Conservation (phyloP, 2,113 vertebrate species). For the Pelodiscus sinensis region DNA sequence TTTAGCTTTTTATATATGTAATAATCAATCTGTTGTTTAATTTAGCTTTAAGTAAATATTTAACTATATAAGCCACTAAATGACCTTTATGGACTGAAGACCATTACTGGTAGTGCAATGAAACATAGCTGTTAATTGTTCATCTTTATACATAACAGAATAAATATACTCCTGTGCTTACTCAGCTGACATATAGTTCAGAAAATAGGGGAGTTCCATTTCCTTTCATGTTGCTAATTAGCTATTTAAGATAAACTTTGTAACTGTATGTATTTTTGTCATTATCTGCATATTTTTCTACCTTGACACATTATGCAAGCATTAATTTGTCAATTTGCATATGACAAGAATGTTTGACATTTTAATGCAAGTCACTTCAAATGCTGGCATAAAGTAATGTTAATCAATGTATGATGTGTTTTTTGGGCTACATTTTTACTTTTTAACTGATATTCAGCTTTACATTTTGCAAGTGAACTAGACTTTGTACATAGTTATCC, state of each 20-base stretch:
- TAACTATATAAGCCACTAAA: neutral
- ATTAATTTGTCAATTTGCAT: slow-evolving; percentile 62
- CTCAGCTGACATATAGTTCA: slow-evolving; percentile 24
- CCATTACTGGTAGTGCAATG: neutral
- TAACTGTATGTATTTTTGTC: no score
- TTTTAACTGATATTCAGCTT: slow-evolving; percentile 22
- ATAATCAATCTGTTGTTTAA: neutral
- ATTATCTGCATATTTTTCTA: slow-evolving; percentile 71
- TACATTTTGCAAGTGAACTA: neutral
- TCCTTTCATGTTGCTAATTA: slow-evolving; percentile 61
- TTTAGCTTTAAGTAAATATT: fast-evolving
- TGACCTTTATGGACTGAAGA: neutral
- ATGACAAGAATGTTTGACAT: slow-evolving; percentile 60
- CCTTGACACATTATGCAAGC: slow-evolving; percentile 66
- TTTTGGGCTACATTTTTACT: neutral
- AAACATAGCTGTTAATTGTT: slow-evolving; percentile 17
- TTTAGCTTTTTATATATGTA: fast-evolving
- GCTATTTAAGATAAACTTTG: slow-evolving; percentile 11
- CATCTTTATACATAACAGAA: neutral
- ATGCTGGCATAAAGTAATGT: slow-evolving; percentile 10
- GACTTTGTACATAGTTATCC: neutral
- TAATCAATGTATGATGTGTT: neutral
- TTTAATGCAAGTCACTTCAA: slow-evolving; percentile 53
- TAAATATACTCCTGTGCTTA: neutral
- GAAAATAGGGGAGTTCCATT: slow-evolving; percentile 6